These are phyloP conservation scores for Endomychus coccineus DNA, from an alignment of 2,888 invertebrate genomes.

Conservation along the genomic window DNA sequence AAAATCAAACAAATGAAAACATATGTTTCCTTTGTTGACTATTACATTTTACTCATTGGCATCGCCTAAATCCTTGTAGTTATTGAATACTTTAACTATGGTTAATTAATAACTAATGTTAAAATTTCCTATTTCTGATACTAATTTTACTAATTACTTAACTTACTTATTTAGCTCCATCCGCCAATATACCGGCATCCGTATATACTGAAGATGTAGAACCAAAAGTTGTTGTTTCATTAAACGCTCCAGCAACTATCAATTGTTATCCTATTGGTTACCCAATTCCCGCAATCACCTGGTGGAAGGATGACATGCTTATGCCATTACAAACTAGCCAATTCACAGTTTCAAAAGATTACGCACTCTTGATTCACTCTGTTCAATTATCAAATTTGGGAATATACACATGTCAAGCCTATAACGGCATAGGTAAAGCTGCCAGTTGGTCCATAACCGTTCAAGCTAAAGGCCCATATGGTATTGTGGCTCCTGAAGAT, in stretches of 20 bases:
- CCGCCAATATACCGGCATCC: constrained; percentile 50
- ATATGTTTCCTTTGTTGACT: no score
- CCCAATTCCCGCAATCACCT: constrained; percentile 71
- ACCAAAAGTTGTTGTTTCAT: constrained; percentile 56
- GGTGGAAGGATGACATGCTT: constrained; percentile 75
- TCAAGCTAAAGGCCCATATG: constrained; percentile 64
- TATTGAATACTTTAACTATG: constrained; percentile 6
- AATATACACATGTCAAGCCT: constrained; percentile 83
- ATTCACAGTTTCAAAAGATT: constrained; percentile 67
- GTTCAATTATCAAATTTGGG: constrained; percentile 70
- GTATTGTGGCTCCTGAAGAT: constrained; percentile 49
- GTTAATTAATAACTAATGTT: constrained; percentile 16
- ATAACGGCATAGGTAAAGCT: constrained; percentile 65
- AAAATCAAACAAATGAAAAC: no score
- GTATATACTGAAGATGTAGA: constrained; percentile 57
- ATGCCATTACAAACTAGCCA: constrained; percentile 62
- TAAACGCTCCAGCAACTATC: constrained; percentile 62
- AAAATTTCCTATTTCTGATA: neutral
- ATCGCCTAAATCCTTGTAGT: no score
- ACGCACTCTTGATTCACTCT: constrained; percentile 64
- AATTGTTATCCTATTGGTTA: constrained; percentile 77
- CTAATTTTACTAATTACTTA: constrained; percentile 3
- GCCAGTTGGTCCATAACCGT: constrained; percentile 70
- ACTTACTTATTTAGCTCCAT: constrained; percentile 8
- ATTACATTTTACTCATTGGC: no score